phyloP scores from a whole-genome alignment of 53 echinoderm and acorn worm species.

The Patiria pectinifera region DNA sequence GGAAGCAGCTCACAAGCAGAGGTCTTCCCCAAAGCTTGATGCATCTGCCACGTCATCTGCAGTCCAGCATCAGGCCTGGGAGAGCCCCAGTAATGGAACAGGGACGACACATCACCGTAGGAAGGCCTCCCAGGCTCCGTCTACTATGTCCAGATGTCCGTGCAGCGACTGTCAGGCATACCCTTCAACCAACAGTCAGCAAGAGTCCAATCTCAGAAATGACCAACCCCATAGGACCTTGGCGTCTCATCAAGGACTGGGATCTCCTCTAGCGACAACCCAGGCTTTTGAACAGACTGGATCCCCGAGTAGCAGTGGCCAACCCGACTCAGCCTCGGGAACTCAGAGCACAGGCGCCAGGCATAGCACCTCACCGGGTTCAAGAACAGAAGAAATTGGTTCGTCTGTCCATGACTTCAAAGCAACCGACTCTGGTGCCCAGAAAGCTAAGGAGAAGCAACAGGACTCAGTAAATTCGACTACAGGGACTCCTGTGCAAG shows the following conservation, averaged over 20 bases:
- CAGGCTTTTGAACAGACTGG: not conserved
- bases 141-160: slow-evolving; percentile 26
- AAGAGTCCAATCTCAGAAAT: not conserved
- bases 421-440: not conserved
- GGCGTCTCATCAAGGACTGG: not conserved
- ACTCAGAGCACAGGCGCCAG: not conserved
- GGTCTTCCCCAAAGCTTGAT: not conserved
- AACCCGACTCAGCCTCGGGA: not conserved
- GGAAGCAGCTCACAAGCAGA: not conserved
- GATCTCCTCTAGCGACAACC: not conserved
- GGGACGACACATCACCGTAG: not conserved
- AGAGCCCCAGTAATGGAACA: not conserved
- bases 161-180: slow-evolving; percentile 8
- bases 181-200: not conserved
- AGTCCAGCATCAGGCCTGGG: not conserved
- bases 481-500: not conserved
- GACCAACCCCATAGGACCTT: not conserved
- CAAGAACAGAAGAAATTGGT: not conserved
- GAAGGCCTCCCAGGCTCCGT: slow-evolving; percentile 14
- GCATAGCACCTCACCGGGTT: not conserved
- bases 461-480: not conserved
- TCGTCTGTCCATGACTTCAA: not conserved
- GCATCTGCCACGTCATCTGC: too few relatives aligned
- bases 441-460: not conserved
- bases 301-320: not conserved